Conservation (phyloP, 2,888 invertebrate species). For the Eupithecia dodoneata region DNA sequence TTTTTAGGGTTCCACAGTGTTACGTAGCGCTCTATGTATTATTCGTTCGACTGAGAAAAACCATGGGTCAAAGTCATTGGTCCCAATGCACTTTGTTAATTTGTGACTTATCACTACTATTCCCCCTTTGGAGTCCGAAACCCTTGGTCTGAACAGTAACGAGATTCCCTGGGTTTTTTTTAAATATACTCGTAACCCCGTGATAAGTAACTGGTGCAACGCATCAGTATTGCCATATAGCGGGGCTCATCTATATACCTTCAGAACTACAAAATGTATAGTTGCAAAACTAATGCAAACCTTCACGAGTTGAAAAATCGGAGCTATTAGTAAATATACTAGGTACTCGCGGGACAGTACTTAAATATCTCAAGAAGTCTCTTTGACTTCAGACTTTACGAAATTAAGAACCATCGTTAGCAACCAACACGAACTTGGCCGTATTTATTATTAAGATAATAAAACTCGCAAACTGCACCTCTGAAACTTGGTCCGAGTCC, state of each 20-base stretch:
- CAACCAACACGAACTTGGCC: conserved; percentile 4
- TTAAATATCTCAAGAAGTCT: neutral
- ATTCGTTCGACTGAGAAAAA: neutral
- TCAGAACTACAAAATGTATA: neutral
- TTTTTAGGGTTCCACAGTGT: conserved; percentile 46
- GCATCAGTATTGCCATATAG: no score
- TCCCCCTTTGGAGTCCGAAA: no score
- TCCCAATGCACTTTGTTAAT: no score
- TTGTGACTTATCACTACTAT: no score
- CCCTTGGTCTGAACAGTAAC: no score
- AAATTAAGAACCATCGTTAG: conserved; percentile 1
- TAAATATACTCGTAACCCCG: no score
- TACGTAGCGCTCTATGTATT: neutral
- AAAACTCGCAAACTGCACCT: conserved; percentile 59
- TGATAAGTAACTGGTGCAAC: no score
- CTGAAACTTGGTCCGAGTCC: conserved; percentile 52
- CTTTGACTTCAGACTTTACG: neutral
- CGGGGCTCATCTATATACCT: neutral
- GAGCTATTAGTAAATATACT: neutral
- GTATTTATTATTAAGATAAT: conserved; percentile 57
- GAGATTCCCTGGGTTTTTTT: no score
- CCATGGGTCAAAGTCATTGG: no score
- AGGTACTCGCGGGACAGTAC: neutral
- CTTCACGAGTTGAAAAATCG: neutral
- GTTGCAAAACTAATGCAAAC: neutral